Conservation (phyloP, 2,113 vertebrate genomes). For the Lepus americanus region DNA sequence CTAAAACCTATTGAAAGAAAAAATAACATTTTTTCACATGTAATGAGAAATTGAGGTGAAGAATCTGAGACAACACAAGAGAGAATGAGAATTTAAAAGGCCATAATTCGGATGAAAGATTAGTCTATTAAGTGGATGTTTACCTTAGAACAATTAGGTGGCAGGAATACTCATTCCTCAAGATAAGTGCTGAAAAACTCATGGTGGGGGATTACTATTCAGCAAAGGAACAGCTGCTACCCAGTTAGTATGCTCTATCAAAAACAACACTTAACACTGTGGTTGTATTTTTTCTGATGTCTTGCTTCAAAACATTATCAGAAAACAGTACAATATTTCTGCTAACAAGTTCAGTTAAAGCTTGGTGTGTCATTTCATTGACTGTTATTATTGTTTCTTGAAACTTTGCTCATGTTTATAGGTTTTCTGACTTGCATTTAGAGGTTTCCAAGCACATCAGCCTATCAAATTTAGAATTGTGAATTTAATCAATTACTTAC, state of each 20-base stretch:
- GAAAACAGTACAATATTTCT: conserved; percentile 77
- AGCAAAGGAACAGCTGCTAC: conserved; percentile 66
- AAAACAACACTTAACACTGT: conserved; percentile 75
- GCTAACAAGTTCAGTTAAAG: conserved; percentile 80
- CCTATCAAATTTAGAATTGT: conserved; percentile 84
- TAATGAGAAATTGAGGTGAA: not conserved
- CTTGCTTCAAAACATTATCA: conserved; percentile 77
- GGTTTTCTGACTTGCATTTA: conserved; percentile 81
- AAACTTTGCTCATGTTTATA: conserved; percentile 79
- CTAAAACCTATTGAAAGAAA: not conserved
- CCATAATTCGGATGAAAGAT: not conserved
- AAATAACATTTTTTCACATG: not conserved
- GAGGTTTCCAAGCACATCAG: conserved; percentile 83
- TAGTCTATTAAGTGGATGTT: not conserved
- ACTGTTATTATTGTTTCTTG: conserved; percentile 83
- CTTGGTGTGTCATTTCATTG: conserved; percentile 76
- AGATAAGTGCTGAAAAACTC: conserved; percentile 60
- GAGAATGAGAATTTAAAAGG: not conserved
- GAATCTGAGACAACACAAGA: not conserved
- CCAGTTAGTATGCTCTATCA: conserved; percentile 63
- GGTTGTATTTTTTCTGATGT: conserved; percentile 82
- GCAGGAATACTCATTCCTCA: conserved; percentile 53
- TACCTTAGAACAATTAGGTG: not conserved
- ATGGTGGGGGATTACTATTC: conserved; percentile 28
- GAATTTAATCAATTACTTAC: conserved; percentile 83